Percentiles rank a stretch among this genome's conserved stretches.
These are phyloP conservation scores for Poeciliopsis turneri DNA, from an alignment of 2,797 vertebrate species.

Conservation along the genomic window DNA sequence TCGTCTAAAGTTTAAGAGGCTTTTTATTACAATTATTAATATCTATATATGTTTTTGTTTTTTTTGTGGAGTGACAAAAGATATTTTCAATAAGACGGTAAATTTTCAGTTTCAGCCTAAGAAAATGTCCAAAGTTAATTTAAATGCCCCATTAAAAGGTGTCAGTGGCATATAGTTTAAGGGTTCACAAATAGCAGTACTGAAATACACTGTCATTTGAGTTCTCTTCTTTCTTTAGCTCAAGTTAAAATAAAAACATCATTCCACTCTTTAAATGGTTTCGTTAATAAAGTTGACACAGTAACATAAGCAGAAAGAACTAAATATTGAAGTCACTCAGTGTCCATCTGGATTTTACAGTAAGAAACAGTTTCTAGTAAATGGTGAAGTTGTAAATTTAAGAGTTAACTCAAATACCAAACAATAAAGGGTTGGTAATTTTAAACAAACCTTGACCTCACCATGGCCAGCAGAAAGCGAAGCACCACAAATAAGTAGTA, in stretches of 20 bases:
- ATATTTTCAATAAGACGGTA: not conserved
- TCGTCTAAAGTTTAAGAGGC: not conserved
- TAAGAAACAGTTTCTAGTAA: not conserved
- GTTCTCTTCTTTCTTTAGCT: not conserved
- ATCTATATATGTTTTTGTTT: not conserved
- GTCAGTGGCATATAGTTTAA: not conserved
- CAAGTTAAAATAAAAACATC: not conserved
- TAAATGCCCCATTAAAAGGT: not conserved
- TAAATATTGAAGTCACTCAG: not conserved
- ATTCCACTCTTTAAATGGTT: not conserved
- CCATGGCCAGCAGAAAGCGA: constrained; percentile 92
- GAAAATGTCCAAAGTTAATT: not conserved
- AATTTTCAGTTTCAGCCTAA: not conserved
- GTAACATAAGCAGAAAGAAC: not conserved
- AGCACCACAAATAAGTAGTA: constrained; percentile 87
- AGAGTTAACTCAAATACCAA: not conserved
- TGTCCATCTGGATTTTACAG: not conserved
- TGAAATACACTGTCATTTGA: not conserved
- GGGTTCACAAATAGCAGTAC: not conserved
- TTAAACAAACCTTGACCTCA: constrained; percentile 72
- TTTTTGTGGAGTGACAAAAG: not conserved
- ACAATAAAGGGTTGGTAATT: not conserved
- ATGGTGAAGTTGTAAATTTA: not conserved
- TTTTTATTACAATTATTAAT: not conserved
- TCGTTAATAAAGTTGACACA: not conserved